These are phyloP conservation scores for Acanthurus leucopareius DNA, from an alignment of 2,797 vertebrate species.

Conservation along the genomic window DNA sequence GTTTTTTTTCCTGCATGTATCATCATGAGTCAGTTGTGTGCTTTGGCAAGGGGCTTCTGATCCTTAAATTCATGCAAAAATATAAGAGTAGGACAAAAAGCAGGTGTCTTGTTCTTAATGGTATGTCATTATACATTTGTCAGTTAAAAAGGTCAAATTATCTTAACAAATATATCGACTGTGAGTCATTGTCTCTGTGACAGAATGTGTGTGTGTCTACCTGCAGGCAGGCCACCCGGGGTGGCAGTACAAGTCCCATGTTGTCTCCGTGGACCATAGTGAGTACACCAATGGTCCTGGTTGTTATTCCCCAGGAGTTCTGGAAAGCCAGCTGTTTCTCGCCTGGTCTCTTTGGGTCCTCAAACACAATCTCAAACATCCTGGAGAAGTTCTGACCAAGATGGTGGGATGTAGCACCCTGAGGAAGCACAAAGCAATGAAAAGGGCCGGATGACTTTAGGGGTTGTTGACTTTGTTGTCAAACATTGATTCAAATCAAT, in stretches of 20 bases:
- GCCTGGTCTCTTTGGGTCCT: conserved; percentile 95
- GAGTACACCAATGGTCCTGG: conserved; percentile 97
- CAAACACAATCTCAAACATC: conserved; percentile 98
- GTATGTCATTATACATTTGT: background rate
- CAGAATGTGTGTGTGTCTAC: conserved; percentile 71
- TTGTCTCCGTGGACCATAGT: conserved; percentile 99
- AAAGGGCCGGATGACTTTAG: too few species aligned
- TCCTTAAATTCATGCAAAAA: background rate
- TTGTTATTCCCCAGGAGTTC: conserved; percentile 98
- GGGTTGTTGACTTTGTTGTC: too few species aligned
- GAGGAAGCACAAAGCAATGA: conserved; percentile 29
- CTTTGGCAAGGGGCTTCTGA: background rate
- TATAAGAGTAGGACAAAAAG: background rate
- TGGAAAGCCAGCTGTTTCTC: conserved; percentile 97
- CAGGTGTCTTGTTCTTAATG: background rate
- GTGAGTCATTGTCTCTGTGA: background rate
- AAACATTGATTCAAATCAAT: too few species aligned
- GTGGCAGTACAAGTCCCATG: conserved; percentile 95
- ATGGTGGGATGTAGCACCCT: conserved; percentile 98
- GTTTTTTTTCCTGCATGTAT: background rate
- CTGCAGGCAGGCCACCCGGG: conserved; percentile 95
- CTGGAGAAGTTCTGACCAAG: conserved; percentile 98
- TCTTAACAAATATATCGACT: background rate
- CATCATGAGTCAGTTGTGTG: accelerated
- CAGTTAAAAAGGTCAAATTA: background rate